Base-by-base conservation (phyloP, 2,888 invertebrate genomes). In the Caenorhabditis doughertyi region DNA sequence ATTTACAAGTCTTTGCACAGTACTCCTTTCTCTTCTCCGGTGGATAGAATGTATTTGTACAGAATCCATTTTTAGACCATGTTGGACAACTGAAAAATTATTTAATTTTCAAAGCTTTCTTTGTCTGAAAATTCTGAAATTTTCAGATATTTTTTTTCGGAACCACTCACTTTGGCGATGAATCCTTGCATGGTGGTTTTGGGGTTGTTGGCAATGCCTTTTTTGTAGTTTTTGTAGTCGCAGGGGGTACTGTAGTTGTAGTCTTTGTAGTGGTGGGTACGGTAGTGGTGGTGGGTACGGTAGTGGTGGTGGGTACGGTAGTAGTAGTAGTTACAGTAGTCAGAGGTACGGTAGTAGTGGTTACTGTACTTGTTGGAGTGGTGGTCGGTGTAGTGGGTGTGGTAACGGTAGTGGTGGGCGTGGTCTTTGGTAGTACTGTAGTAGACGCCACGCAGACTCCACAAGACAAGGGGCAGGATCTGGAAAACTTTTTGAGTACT, bases 51-150 rank as follows among this genome's bases (percentile, higher is more conserved):
- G 47, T 76, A 60, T 76, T 76, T 1, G 76, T 76, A 25, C 76
- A 76, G 76, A 76, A 76, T 23, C 76, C 76, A 42, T 76, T 76
- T 23, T 68, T 76, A 9, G 76, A 58, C 76, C 76, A 76, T n/a
- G n/a, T 27, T n/a, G 51, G 29, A 44, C 76, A 76, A 13, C 74
- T 74, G 65, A 13, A 74, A n/a, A n/a, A n/a, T n/a, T n/a, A 74
- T 9, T 25, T 44, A 18, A 27, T 62, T 62, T 25, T 16, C 0
- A 23, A 51, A 23, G 21, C 21, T 60, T 42, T n/a, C 8, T 4
- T n/a, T 8, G 29, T 16, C 11, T n/a, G 7, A 5, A 23, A n/a
- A 51, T 5, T 11, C 4, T 23, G 8, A 51, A 51, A 27, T 53
- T 27, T 27, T 13, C n/a, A 62, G 18, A 62, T n/a, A 9, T 3